These are phyloP conservation scores for Urocynchramus pylzowi DNA, from an alignment of 2,113 vertebrate genomes.

Conservation along the genomic window DNA sequence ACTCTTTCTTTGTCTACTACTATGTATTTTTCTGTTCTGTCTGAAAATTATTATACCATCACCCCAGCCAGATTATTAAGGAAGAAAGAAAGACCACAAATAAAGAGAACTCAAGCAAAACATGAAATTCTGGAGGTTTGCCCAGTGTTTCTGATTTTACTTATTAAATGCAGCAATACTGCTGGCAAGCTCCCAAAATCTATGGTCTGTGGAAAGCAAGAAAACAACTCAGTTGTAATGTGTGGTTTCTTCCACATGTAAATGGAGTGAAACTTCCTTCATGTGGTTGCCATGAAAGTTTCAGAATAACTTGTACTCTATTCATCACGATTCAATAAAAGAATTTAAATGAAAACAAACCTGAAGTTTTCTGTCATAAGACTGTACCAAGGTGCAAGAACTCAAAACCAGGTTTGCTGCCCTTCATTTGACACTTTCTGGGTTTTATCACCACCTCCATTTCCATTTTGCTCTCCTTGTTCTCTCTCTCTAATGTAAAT, in stretches of 20 bases:
- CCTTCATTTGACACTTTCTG: background rate
- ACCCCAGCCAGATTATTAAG: constrained; percentile 57
- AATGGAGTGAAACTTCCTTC: constrained; percentile 43
- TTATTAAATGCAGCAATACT: constrained; percentile 86
- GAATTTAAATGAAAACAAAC: background rate
- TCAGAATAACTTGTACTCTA: constrained; percentile 26
- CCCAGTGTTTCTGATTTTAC: constrained; percentile 83
- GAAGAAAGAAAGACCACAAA: constrained; percentile 69
- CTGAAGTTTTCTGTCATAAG: background rate
- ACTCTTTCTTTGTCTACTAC: background rate
- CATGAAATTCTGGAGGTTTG: constrained; percentile 79
- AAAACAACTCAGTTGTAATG: constrained; percentile 55
- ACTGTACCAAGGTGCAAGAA: background rate
- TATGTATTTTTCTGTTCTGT: constrained; percentile 39
- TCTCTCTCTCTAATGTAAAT: background rate
- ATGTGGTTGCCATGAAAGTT: constrained; percentile 35
- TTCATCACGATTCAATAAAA: background rate
- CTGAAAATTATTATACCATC: constrained; percentile 59
- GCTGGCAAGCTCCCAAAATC: constrained; percentile 80
- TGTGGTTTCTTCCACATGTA: constrained; percentile 62
- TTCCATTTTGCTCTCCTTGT: background rate
- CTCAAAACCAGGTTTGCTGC: background rate
- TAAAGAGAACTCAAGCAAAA: constrained; percentile 81
- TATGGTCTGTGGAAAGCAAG: constrained; percentile 63
- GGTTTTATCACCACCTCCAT: background rate